A percentile compares a stretch with the other conserved stretches of the same genome.
Evolutionary conservation across 2,888 invertebrate genomes (phyloP).

Genomic region (Trissoscelio sp.): DNA sequence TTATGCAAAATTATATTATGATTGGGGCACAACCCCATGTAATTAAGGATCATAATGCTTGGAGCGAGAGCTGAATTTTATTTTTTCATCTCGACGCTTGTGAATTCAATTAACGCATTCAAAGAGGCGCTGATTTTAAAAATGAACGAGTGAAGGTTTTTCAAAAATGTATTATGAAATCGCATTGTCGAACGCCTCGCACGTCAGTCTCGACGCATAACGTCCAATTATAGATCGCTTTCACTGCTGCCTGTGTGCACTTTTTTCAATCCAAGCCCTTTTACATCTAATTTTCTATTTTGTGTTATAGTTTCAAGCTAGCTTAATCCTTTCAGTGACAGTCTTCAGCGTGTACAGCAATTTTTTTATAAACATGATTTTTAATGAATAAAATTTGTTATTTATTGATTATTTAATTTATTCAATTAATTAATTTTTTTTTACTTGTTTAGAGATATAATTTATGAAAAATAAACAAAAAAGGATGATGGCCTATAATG

Average conservation of each 20-base stretch:
- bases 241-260: not conserved
- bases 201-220: not conserved
- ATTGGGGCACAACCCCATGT: slow-evolving; percentile 48
- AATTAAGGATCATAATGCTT: slow-evolving; percentile 43
- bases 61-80: slow-evolving; percentile 15
- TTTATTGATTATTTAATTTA: too few relatives aligned
- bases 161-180: slow-evolving; percentile 2
- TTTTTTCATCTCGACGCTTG: slow-evolving; percentile 18
- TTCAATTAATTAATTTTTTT: too few relatives aligned
- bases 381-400: too few relatives aligned
- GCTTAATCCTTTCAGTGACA: too few relatives aligned
- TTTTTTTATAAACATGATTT: too few relatives aligned
- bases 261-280: too few relatives aligned
- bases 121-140: slow-evolving; percentile 23
- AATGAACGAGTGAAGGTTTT: slow-evolving; percentile 18
- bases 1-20: slow-evolving; percentile 60
- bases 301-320: too few relatives aligned
- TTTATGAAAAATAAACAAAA: too few relatives aligned
- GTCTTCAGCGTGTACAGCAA: too few relatives aligned
- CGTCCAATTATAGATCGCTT: not conserved
- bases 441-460: too few relatives aligned
- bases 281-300: too few relatives aligned
- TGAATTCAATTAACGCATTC: slow-evolving; percentile 40
- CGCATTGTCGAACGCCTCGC: not conserved
- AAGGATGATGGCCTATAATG: too few relatives aligned